A percentile compares a stretch with the other conserved stretches of the same genome.
Evolutionary conservation across 2,797 vertebrate species (phyloP).

Genomic region (Megaceryle alcyon): DNA sequence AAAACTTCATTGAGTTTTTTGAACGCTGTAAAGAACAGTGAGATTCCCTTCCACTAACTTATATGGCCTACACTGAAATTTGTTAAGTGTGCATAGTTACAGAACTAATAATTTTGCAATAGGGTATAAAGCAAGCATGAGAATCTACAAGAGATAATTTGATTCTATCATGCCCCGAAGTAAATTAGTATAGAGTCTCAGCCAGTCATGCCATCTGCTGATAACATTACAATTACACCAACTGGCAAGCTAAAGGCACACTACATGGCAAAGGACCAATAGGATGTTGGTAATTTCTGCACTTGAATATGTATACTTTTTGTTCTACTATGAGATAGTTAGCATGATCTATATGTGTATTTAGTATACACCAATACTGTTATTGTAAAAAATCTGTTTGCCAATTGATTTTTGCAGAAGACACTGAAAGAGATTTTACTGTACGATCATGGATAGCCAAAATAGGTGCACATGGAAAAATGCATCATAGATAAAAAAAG

Average conservation of each 20-base stretch:
- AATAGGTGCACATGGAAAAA: not conserved
- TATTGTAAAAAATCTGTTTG: not conserved
- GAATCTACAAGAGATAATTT: not conserved
- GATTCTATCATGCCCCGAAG: not conserved
- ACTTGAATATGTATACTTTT: not conserved
- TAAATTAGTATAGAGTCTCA: not conserved
- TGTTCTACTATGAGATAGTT: not conserved
- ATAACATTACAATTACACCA: not conserved
- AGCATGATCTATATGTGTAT: not conserved
- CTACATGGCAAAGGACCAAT: not conserved
- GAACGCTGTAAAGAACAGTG: not conserved
- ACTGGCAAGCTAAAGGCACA: not conserved
- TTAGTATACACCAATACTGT: not conserved
- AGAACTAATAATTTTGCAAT: not conserved
- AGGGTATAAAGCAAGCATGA: not conserved
- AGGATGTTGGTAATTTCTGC: not conserved
- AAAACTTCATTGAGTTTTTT: slow-evolving; percentile 21
- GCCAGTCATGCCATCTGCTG: not conserved
- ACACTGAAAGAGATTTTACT: not conserved
- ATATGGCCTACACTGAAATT: not conserved
- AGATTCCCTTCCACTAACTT: not conserved
- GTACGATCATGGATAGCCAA: not conserved
- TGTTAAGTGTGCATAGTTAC: not conserved
- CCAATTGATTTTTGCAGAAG: not conserved
- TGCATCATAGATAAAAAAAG: not conserved